Conservation (phyloP, 1,140 invertebrate species). For the Sminthurides bifidus region DNA sequence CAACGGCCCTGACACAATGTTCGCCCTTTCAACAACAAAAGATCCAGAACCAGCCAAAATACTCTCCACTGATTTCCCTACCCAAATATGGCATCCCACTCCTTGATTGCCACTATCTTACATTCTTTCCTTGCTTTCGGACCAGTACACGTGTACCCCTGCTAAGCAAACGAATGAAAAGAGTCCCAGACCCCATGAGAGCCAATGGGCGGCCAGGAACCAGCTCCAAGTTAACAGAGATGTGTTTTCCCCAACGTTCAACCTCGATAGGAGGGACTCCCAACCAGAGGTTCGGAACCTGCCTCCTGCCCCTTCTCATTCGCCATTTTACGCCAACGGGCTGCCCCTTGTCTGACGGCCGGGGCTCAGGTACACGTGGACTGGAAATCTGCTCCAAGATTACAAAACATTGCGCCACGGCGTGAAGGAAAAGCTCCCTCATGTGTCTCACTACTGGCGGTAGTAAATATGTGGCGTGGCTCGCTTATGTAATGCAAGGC, state of each 20-base stretch:
- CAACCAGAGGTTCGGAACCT: neutral
- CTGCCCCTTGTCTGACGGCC: neutral
- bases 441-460: too few species aligned
- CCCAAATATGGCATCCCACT: constrained; percentile 31
- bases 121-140: neutral
- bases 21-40: constrained; percentile 33
- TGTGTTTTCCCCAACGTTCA: neutral
- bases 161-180: neutral
- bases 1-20: constrained; percentile 31
- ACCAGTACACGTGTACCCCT: constrained; percentile 17
- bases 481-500: too few species aligned
- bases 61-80: constrained; percentile 31
- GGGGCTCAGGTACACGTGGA: constrained; percentile 22
- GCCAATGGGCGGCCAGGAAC: too few species aligned
- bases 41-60: constrained; percentile 32
- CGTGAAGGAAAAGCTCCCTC: too few species aligned
- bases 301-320: neutral
- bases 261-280: neutral
- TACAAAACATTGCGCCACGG: too few species aligned
- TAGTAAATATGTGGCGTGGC: too few species aligned
- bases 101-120: constrained; percentile 28
- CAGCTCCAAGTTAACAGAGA: neutral
- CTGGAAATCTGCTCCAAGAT: too few species aligned
- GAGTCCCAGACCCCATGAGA: neutral
- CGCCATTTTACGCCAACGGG: neutral